A percentile compares a stretch with the other conserved stretches of the same genome.
Evolutionary conservation across 2,113 vertebrate genomes (phyloP).

Genomic region (Asarcornis scutulata): DNA sequence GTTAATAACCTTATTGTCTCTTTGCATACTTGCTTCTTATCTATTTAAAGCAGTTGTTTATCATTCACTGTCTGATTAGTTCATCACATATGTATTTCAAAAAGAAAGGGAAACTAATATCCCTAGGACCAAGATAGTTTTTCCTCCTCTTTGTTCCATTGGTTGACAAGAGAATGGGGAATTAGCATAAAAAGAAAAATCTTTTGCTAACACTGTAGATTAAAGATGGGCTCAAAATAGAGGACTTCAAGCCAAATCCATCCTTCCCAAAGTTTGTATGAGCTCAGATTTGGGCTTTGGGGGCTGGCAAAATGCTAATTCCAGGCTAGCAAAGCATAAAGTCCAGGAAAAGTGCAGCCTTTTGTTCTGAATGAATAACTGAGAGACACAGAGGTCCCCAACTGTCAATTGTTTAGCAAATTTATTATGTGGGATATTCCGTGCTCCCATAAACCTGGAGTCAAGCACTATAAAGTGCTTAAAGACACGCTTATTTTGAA

Average conservation of each 20-base stretch:
- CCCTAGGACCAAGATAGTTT: neutral
- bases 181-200: neutral
- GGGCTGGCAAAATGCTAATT: neutral
- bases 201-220: neutral
- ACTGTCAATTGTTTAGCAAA: neutral
- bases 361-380: constrained; percentile 18
- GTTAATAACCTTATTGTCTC: constrained; percentile 52
- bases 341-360: neutral
- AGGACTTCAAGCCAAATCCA: constrained; percentile 1
- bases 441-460: neutral
- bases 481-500: neutral
- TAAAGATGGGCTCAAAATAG: constrained; percentile 27
- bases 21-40: constrained; percentile 52
- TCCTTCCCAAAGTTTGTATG: constrained; percentile 20
- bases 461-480: neutral
- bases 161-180: neutral
- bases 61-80: neutral
- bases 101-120: constrained; percentile 11
- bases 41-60: constrained; percentile 60
- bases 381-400: neutral
- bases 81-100: constrained; percentile 5
- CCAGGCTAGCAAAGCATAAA: neutral
- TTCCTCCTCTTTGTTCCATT: constrained; percentile 36
- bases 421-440: neutral
- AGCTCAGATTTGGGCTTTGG: constrained; percentile 14